Evolutionary conservation across 1,140 invertebrate genomes (phyloP).

Genomic region (Potamilus streckersoni): DNA sequence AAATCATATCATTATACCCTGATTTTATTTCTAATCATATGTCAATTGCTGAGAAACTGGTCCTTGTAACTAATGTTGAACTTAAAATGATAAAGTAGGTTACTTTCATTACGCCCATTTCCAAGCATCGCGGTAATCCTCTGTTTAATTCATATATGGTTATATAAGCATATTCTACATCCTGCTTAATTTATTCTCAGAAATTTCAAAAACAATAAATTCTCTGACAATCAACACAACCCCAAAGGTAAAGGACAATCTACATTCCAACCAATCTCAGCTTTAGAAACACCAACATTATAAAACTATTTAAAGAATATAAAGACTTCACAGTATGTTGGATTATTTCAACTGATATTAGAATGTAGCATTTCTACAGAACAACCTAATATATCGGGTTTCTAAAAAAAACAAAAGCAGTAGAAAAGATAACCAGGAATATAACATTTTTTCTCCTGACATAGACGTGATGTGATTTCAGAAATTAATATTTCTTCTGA

Average conservation of each 20-base stretch:
- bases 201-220: slow-evolving; percentile 57
- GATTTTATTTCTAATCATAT: background rate
- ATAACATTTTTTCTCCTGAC: too few species aligned
- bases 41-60: too few species aligned
- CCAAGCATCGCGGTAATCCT: background rate
- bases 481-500: too few species aligned
- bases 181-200: background rate
- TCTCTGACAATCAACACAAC: slow-evolving; percentile 77
- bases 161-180: too few species aligned
- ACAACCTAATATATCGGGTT: too few species aligned
- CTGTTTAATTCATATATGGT: background rate
- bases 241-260: slow-evolving; percentile 67
- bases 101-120: too few species aligned
- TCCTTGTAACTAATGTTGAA: too few species aligned
- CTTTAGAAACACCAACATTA: background rate
- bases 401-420: too few species aligned
- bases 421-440: too few species aligned
- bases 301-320: slow-evolving; percentile 24
- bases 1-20: background rate
- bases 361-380: too few species aligned
- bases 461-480: too few species aligned
- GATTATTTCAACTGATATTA: slow-evolving; percentile 9
- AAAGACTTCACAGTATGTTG: slow-evolving; percentile 20
- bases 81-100: too few species aligned
- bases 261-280: background rate